Evolutionary conservation across 2,113 vertebrate genomes (phyloP).

Genomic region (Peromyscus californicus): DNA sequence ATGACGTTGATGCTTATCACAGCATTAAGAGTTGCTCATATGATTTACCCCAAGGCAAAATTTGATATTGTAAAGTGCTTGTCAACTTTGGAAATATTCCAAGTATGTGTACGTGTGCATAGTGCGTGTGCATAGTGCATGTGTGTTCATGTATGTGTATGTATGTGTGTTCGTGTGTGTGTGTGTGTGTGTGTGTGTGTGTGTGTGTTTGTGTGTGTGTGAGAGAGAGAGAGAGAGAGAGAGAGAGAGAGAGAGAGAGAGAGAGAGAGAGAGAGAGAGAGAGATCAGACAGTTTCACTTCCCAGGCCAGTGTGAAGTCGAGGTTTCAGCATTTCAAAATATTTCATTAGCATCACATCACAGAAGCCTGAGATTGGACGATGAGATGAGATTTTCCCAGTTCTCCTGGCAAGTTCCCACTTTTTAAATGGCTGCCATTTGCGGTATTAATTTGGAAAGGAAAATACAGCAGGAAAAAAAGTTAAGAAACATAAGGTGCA

Average conservation of each 20-base stretch:
- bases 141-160: background rate
- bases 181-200: background rate
- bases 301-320: conserved; percentile 56
- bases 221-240: no score
- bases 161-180: background rate
- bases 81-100: conserved; percentile 54
- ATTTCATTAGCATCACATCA: conserved; percentile 79
- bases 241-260: no score
- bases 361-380: conserved; percentile 50
- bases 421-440: conserved; percentile 78
- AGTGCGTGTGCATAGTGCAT: background rate
- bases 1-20: conserved; percentile 1
- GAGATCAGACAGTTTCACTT: conserved; percentile 27
- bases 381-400: conserved; percentile 45
- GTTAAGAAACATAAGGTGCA: conserved; percentile 77
- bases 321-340: conserved; percentile 72
- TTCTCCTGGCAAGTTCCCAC: conserved; percentile 71
- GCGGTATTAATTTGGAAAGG: conserved; percentile 78
- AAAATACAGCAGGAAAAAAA: conserved; percentile 75
- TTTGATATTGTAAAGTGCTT: background rate
- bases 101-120: background rate
- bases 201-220: background rate
- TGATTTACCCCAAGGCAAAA: conserved; percentile 1
- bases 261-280: no score
- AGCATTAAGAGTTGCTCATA: conserved; percentile 30